These are phyloP conservation scores for Eleginops maclovinus DNA, from an alignment of 2,113 vertebrate genomes.

Conservation along the genomic window DNA sequence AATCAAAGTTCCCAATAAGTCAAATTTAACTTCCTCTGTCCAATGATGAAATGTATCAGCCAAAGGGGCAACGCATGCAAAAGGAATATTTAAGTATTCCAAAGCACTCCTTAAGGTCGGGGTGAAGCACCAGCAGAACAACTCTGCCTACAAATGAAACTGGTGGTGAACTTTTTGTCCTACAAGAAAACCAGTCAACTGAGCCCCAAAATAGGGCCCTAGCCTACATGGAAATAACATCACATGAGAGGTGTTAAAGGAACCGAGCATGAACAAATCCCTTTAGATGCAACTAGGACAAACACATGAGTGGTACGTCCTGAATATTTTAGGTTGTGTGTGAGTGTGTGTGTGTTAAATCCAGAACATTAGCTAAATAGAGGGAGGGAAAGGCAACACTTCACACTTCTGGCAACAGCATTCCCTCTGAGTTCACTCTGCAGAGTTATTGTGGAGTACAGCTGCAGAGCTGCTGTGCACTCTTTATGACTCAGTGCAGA, in stretches of 20 bases:
- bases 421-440: slow-evolving; percentile 22
- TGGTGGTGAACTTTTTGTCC: slow-evolving; percentile 33
- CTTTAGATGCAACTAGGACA: slow-evolving; percentile 66
- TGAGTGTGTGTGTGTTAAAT: slow-evolving; percentile 45
- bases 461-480: slow-evolving; percentile 16
- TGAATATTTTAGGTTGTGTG: slow-evolving; percentile 69
- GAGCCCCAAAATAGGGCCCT: slow-evolving; percentile 18
- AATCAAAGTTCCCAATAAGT: not conserved
- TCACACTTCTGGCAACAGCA: not conserved
- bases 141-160: slow-evolving; percentile 55
- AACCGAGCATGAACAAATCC: slow-evolving; percentile 52
- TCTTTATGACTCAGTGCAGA: slow-evolving; percentile 34
- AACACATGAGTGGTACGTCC: slow-evolving; percentile 52
- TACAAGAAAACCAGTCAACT: slow-evolving; percentile 37
- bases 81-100: slow-evolving; percentile 45
- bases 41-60: slow-evolving; percentile 35
- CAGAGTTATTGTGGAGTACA: slow-evolving; percentile 37
- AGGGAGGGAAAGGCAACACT: slow-evolving; percentile 4
- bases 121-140: slow-evolving; percentile 39
- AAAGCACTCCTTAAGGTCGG: slow-evolving; percentile 28
- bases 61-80: slow-evolving; percentile 22
- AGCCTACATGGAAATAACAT: slow-evolving; percentile 50
- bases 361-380: slow-evolving; percentile 41
- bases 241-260: slow-evolving; percentile 22
- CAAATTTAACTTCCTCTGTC: slow-evolving; percentile 25